phyloP scores from a whole-genome alignment of 2,113 vertebrate species.

The Phylloscopus trochiloides region DNA sequence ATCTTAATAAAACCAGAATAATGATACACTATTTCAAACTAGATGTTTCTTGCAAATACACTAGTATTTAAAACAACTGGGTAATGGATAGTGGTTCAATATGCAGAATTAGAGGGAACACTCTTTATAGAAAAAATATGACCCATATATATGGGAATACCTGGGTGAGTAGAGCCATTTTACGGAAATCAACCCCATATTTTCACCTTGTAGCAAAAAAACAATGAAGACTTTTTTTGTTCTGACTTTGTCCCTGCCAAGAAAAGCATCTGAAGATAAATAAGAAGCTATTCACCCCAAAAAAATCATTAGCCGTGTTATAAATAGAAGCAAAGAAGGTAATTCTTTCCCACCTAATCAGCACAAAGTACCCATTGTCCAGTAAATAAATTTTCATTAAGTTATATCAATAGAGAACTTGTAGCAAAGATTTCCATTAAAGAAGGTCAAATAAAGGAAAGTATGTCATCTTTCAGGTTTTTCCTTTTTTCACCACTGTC shows the following conservation, averaged over 20 bases:
- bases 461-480: background rate
- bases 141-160: background rate
- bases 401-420: background rate
- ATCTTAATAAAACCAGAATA: background rate
- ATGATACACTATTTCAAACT: background rate
- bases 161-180: background rate
- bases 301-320: slow-evolving; percentile 38
- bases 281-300: background rate
- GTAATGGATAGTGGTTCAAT: background rate
- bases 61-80: background rate
- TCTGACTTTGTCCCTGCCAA: background rate
- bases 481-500: background rate
- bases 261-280: slow-evolving; percentile 26
- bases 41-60: background rate
- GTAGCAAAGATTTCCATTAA: slow-evolving; percentile 1
- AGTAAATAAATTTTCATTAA: slow-evolving; percentile 54
- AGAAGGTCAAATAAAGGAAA: slow-evolving; percentile 19
- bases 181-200: background rate
- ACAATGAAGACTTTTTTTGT: background rate
- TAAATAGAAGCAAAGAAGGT: slow-evolving; percentile 15
- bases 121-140: background rate
- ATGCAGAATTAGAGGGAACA: background rate
- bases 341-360: slow-evolving; percentile 12
- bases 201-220: background rate
- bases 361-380: slow-evolving; percentile 6